Conservation (phyloP, 2,888 invertebrate species). For the Oxystoma pomonae region DNA sequence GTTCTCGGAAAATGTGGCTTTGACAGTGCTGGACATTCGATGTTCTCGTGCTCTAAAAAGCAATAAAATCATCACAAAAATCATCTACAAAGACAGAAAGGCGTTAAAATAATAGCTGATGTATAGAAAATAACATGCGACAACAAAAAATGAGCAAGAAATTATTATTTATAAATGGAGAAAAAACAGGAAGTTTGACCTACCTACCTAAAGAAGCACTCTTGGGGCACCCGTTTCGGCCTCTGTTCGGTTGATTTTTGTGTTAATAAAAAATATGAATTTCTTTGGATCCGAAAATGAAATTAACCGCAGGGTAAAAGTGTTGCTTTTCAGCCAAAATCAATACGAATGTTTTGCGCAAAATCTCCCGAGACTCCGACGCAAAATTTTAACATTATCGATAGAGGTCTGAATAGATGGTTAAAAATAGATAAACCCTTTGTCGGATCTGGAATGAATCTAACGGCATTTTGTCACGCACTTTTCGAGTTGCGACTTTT, state of each 20-base stretch:
- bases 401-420: not conserved
- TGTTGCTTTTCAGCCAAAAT: not conserved
- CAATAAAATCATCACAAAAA: conserved; percentile 26
- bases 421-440: not conserved
- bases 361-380: not conserved
- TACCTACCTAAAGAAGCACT: too few species aligned
- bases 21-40: conserved; percentile 48
- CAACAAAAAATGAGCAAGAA: too few species aligned
- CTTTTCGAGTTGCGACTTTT: conserved; percentile 14
- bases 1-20: conserved; percentile 50
- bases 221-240: too few species aligned
- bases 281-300: too few species aligned
- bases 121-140: too few species aligned
- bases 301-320: not conserved
- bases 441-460: not conserved
- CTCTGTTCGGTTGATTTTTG: too few species aligned
- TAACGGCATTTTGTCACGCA: not conserved
- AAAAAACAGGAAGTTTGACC: too few species aligned
- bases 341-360: not conserved
- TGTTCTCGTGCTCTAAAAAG: conserved; percentile 29
- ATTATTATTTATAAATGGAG: too few species aligned
- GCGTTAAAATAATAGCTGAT: too few species aligned
- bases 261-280: too few species aligned
- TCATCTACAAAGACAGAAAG: too few species aligned
- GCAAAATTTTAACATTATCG: not conserved